Evolutionary conservation across 2,797 vertebrate species (phyloP), one percentile per base, ranked within the genome.

Genomic region (Buphagus erythrorhynchus): DNA sequence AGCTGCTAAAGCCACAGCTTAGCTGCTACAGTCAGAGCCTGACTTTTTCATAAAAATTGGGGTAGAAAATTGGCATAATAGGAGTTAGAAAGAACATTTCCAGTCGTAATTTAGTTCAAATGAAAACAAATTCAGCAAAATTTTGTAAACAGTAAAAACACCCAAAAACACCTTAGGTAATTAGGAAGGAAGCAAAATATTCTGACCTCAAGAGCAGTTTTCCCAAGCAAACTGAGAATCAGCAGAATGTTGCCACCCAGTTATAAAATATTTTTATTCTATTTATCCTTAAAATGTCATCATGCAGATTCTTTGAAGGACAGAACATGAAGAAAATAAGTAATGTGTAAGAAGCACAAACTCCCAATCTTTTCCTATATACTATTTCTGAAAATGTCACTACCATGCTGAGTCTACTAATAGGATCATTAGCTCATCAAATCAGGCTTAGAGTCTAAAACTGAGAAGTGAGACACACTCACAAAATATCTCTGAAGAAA

Each of bases 361-460:
- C 43, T 84, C 67, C 69, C 77, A 73, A 22, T 95, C 59, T 95
- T 93, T 96, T 90, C 55, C 48, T 79, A 71, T 57, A 88, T 57
- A 86, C 80, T 95, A 86, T 96, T 96, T 95, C 90, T 95, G 93
- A 96, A 96, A 97, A 96, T 97, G 95, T 95, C 95, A 96, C 94
- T 88, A 73, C 73, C 94, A 95, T 92, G 90, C 96, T 96, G 94
- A 90, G 93, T 96, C 93, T 97, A 92, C 94, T 97, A 95, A 96
- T 96, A 96, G 94, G 93, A 97, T 96, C 93, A 97, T 97, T 97
- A 97, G 66, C 93, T 97, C 95, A 96, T 95, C 96, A 93, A 96
- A 96, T 96, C 94, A 95, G 73, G 69, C 83, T 95, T 91, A 85
- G 90, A 95, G 76, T 90, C 69, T 92, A 95, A 95, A 96, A 90